These are phyloP conservation scores for Nothoprocta pentlandii DNA, from an alignment of 2,113 vertebrate species.

Conservation along the genomic window DNA sequence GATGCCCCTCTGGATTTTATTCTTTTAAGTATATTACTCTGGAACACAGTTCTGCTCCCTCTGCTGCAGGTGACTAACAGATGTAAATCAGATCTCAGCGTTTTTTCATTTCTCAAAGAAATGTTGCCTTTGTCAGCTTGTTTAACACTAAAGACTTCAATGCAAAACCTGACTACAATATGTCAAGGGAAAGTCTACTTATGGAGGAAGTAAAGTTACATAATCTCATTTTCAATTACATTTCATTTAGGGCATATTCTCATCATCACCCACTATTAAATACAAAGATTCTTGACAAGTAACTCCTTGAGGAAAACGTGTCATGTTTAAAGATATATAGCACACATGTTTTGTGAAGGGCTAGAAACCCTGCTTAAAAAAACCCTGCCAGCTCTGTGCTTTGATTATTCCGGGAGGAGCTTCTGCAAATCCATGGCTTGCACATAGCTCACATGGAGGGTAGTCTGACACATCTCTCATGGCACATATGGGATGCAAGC, in stretches of 20 bases:
- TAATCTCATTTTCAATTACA: conserved; percentile 80
- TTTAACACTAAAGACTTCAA: conserved; percentile 55
- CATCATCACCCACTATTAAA: conserved; percentile 79
- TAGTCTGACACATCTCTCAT: neutral
- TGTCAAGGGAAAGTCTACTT: conserved; percentile 60
- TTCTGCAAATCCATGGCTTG: neutral
- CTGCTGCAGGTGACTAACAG: conserved; percentile 27
- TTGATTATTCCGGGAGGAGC: conserved; percentile 43
- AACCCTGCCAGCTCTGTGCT: neutral
- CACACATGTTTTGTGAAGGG: conserved; percentile 65
- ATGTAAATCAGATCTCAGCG: conserved; percentile 19
- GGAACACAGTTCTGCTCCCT: conserved; percentile 33
- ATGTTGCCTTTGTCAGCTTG: conserved; percentile 63
- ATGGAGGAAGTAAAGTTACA: conserved; percentile 75
- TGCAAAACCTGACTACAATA: conserved; percentile 54
- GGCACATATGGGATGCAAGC: neutral
- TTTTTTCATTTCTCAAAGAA: conserved; percentile 26
- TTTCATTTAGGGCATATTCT: conserved; percentile 79
- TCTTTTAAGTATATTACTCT: conserved; percentile 9
- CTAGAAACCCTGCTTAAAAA: conserved; percentile 45
- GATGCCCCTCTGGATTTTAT: neutral
- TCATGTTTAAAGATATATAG: conserved; percentile 78
- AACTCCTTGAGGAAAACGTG: conserved; percentile 78
- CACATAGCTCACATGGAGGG: neutral
- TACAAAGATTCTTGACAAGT: conserved; percentile 77